Base-by-base conservation (phyloP, 2,797 vertebrate species). In the Mallotus villosus region DNA sequence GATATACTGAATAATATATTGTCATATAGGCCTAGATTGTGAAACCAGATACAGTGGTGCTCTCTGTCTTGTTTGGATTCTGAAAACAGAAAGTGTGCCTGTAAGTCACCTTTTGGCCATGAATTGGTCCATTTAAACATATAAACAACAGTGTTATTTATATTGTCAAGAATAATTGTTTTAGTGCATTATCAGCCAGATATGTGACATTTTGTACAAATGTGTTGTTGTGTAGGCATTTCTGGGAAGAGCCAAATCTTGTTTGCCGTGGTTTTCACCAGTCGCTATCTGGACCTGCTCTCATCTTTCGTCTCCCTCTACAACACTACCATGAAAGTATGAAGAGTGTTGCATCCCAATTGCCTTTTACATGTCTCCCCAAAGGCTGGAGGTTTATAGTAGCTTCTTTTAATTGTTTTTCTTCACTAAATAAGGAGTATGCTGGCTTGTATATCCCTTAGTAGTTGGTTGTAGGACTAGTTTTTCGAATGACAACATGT, bases 211-310 rank as follows among this genome's bases (percentile, higher is more conserved):
- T n/a, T 55, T 55, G 19, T 17, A 5, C 16, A 17, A 55, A 55
- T 55, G 27, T 27, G 61, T 29, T 14, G 24, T 62, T 19, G 29
- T 58, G 14, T 55, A 99, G 98, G 98, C 81, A 99, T 99, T 88
- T 99, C 98, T 88, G 98, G 97, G 81, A 99, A 99, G 92, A 99
- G 97, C 87, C 98, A 99, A 90, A 96, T 99, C 83, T 94, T 99
- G 62, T 99, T 99, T 92, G 96, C 96, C 80, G 86, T 98, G 76
- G 97, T 99, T 84, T 99, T 99, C 87, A 98, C 97, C 76, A 96
- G 97, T 34, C 95, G 98, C 62, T 99, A 99, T 90, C 87, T 99
- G 96, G 98, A 99, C 88, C 94, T 99, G 85, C 94, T 99, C 85
- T 95, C 94, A 79, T 94, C 96, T 68, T 99, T 97, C 91, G 97